A percentile compares a stretch with the other conserved stretches of the same genome.
Conservation (phyloP, 2,113 vertebrate genomes). For the Riparia riparia region DNA sequence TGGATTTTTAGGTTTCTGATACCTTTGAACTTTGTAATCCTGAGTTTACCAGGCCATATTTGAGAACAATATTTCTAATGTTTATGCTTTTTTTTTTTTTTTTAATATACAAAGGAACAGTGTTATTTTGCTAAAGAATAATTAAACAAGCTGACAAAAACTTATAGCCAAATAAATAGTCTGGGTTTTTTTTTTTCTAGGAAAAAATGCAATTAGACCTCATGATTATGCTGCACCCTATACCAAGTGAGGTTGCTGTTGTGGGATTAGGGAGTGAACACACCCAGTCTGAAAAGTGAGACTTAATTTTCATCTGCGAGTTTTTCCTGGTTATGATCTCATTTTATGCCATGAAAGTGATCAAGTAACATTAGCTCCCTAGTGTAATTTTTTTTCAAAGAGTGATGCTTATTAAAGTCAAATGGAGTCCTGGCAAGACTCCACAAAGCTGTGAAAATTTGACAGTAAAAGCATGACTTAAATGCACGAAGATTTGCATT, state of each 20-base stretch:
- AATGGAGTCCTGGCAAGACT: conserved; percentile 13
- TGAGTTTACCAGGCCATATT: neutral
- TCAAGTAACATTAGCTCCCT: conserved; percentile 29
- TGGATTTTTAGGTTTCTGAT: neutral
- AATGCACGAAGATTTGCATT: conserved; percentile 36
- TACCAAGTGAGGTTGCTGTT: conserved; percentile 7
- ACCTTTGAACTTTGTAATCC: neutral
- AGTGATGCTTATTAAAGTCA: conserved; percentile 42
- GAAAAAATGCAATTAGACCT: neutral
- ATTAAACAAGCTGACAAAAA: neutral
- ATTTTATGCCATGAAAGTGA: conserved; percentile 56
- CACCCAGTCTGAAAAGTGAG: conserved; percentile 60
- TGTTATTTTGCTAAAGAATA: neutral
- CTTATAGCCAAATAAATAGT: neutral
- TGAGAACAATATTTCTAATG: neutral
- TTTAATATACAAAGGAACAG: neutral
- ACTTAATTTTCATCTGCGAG: conserved; percentile 66
- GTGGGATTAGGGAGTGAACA: conserved; percentile 55
- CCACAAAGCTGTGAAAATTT: conserved; percentile 23
- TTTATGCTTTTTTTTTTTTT: neutral
- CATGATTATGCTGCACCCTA: neutral
- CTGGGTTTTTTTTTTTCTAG: neutral
- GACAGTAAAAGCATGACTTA: conserved; percentile 21
- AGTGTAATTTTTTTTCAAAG: conserved; percentile 37
- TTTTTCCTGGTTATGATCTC: conserved; percentile 78